Evolutionary conservation across 2,113 vertebrate species (phyloP).

Genomic region (Cyanocitta stelleri): DNA sequence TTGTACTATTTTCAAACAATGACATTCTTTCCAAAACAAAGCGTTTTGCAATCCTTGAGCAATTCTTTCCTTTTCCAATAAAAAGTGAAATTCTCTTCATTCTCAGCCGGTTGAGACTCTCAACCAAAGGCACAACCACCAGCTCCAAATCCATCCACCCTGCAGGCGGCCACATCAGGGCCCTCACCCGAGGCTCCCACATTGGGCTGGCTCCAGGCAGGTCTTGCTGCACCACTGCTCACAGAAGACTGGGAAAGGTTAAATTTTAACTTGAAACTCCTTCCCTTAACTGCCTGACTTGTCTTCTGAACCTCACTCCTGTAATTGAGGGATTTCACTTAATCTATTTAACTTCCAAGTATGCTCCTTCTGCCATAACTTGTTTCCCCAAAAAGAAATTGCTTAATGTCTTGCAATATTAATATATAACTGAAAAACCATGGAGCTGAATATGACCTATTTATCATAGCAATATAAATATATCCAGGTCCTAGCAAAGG

Average conservation of each 20-base stretch:
- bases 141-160: neutral
- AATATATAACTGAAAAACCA: neutral
- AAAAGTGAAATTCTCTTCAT: slow-evolving; percentile 33
- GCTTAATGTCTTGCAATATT: neutral
- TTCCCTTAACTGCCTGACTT: neutral
- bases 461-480: neutral
- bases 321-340: neutral
- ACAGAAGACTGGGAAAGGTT: neutral
- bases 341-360: neutral
- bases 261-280: neutral
- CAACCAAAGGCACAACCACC: slow-evolving; percentile 3
- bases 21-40: slow-evolving; percentile 39
- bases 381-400: neutral
- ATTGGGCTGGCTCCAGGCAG: neutral
- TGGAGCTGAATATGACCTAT: neutral
- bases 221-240: neutral
- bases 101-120: neutral
- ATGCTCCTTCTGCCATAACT: neutral
- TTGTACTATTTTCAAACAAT: neutral
- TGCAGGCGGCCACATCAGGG: neutral
- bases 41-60: slow-evolving; percentile 14
- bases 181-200: neutral
- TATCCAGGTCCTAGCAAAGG: slow-evolving; percentile 14
- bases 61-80: slow-evolving; percentile 24
- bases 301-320: neutral